Conservation (phyloP, 2,888 invertebrate genomes). For the Phaedon cochleariae region DNA sequence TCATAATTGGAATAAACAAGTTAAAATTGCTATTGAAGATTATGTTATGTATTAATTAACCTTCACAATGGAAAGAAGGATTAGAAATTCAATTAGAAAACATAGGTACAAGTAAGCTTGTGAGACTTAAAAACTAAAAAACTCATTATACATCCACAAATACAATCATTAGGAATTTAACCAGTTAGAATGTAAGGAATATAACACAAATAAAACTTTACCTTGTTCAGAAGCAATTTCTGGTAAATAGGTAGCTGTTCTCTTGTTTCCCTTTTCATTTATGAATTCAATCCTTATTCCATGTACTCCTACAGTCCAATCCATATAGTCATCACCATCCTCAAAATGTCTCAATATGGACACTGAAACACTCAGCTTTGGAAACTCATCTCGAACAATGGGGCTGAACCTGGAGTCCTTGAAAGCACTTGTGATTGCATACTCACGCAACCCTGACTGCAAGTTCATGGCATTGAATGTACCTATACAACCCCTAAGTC, state of each 20-base stretch:
- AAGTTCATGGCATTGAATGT: slow-evolving; percentile 97
- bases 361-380: slow-evolving; percentile 92
- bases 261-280: slow-evolving; percentile 91
- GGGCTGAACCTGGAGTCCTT: slow-evolving; percentile 98
- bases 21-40: neutral
- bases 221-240: slow-evolving; percentile 99
- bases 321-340: slow-evolving; percentile 92
- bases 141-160: too few relatives aligned
- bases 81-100: neutral
- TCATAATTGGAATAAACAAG: neutral
- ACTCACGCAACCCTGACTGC: slow-evolving; percentile 93
- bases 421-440: slow-evolving; percentile 97
- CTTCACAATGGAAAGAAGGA: neutral
- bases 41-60: neutral
- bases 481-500: slow-evolving; percentile 97
- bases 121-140: too few relatives aligned
- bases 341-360: slow-evolving; percentile 97
- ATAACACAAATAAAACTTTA: slow-evolving; percentile 55
- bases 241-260: slow-evolving; percentile 98
- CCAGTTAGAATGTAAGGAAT: too few relatives aligned
- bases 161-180: too few relatives aligned
- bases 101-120: too few relatives aligned
- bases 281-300: slow-evolving; percentile 98
- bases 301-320: slow-evolving; percentile 97
- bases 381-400: slow-evolving; percentile 91